A percentile compares a stretch with the other conserved stretches of the same genome.
Evolutionary conservation across 2,113 vertebrate genomes (phyloP).

Genomic region (Sinocyclocheilus maitianheensis): DNA sequence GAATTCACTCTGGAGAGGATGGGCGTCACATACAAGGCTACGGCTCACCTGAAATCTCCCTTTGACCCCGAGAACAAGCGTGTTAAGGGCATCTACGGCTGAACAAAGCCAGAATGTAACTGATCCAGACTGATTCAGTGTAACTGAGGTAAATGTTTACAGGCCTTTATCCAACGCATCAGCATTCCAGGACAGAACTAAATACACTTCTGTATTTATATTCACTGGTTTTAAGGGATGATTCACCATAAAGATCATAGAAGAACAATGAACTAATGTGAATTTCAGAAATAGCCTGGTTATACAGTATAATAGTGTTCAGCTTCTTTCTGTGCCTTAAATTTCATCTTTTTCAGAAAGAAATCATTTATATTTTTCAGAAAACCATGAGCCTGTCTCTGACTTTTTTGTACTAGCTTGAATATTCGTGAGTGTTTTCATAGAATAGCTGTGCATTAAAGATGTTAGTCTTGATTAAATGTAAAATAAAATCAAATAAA

Average conservation of each 20-base stretch:
- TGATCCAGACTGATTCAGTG: not conserved
- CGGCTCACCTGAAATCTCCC: slow-evolving; percentile 85
- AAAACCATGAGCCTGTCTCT: not conserved
- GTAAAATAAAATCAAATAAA: not conserved
- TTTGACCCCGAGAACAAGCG: slow-evolving; percentile 93
- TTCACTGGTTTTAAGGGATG: not conserved
- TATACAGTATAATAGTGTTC: not conserved
- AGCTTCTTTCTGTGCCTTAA: not conserved
- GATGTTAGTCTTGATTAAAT: not conserved
- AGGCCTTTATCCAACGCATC: slow-evolving; percentile 6
- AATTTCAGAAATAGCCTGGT: not conserved
- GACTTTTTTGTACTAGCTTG: not conserved
- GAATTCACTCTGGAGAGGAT: slow-evolving; percentile 89
- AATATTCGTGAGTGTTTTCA: not conserved
- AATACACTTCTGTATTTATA: not conserved
- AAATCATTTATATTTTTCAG: not conserved
- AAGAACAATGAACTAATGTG: slow-evolving; percentile 13
- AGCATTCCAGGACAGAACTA: not conserved
- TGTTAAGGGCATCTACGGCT: slow-evolving; percentile 87
- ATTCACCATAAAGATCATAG: not conserved
- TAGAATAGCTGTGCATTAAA: not conserved
- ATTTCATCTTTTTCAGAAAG: not conserved
- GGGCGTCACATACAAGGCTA: slow-evolving; percentile 84
- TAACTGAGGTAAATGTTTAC: slow-evolving; percentile 10
- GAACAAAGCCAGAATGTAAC: not conserved